Evolutionary conservation across 2,888 invertebrate species (phyloP), one percentile per base, ranked within the genome.

Genomic region (Aleiodes testaceus): DNA sequence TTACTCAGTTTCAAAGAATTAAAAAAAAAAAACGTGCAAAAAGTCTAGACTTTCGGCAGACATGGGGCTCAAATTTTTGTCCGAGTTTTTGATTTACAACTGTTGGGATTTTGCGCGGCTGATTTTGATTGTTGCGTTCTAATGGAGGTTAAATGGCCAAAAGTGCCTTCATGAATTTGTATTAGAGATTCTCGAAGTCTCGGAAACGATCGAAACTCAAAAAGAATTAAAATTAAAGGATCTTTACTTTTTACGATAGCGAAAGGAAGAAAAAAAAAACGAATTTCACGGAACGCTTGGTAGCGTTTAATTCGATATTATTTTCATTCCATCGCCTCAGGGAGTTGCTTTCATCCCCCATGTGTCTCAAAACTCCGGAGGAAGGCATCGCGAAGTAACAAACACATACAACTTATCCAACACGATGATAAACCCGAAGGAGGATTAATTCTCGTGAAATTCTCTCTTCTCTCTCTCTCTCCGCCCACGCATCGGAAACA

Each of bases 161-260:
- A 78, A 78, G 77, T 80, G 44, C 44, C 79, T 86, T 86, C 85
- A 85, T 86, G 86, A 86, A 86, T 86, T 86, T 85, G 83, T 85
- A 86, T 86, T 85, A 84, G 84, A 82, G 78, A 63, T 45, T 45
- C 63, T 22, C 81, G 80, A 79, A 79, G 80, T 82, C 81, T 79
- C 66, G 70, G 75, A 77, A 78, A 75, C 77, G 74, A 75, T 78
- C 73, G 63, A 55, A 36, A 55, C 12, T 5, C 14, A 7, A 36
- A 55, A 36, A 4, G 11, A 52, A 16, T 3, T 5, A 55, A 59
- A 42, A 42, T 42, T 36, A 12, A 16, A 16, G 26, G 36, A 7
- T 36, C 16, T 36, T 59, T 59, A 59, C 14, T 59, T 42, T 59
- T 36, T 36, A 36, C 36, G 36, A 11, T 11, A 36, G 36, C n/a